These are phyloP conservation scores for Euzophera pinguis DNA, from an alignment of 2,888 invertebrate species.

Conservation along the genomic window DNA sequence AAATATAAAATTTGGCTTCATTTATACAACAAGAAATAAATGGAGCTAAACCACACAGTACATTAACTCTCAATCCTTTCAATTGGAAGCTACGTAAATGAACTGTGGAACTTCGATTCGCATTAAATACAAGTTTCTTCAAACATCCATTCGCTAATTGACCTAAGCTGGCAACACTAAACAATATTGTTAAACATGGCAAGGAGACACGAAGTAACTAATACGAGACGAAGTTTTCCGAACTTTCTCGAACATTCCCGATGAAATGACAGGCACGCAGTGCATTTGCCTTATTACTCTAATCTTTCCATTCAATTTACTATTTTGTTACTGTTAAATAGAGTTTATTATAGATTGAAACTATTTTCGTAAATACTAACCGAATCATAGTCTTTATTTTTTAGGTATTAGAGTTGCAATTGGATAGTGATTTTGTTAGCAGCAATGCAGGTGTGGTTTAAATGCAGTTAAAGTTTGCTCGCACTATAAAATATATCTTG, in stretches of 20 bases:
- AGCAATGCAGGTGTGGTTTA: conserved; percentile 2
- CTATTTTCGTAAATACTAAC: background rate
- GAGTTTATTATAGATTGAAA: background rate
- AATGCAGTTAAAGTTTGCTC: background rate
- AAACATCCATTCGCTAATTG: background rate
- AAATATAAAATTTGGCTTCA: too few relatives aligned
- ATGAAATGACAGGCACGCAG: conserved; percentile 24
- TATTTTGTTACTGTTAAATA: background rate
- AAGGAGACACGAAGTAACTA: conserved; percentile 7
- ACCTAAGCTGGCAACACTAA: background rate
- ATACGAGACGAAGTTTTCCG: conserved; percentile 27
- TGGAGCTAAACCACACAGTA: too few relatives aligned
- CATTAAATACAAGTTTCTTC: background rate
- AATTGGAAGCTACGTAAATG: too few relatives aligned
- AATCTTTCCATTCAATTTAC: background rate
- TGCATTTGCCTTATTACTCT: background rate
- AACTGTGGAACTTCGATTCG: too few relatives aligned
- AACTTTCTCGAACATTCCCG: conserved; percentile 29
- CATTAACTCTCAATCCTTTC: too few relatives aligned
- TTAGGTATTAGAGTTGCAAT: background rate
- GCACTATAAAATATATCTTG: background rate
- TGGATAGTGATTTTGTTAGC: background rate
- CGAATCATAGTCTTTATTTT: background rate
- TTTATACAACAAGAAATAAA: too few relatives aligned
- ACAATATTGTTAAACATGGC: background rate